Conservation (phyloP, 2,888 invertebrate genomes). For the Noctuana brunneofusca region DNA sequence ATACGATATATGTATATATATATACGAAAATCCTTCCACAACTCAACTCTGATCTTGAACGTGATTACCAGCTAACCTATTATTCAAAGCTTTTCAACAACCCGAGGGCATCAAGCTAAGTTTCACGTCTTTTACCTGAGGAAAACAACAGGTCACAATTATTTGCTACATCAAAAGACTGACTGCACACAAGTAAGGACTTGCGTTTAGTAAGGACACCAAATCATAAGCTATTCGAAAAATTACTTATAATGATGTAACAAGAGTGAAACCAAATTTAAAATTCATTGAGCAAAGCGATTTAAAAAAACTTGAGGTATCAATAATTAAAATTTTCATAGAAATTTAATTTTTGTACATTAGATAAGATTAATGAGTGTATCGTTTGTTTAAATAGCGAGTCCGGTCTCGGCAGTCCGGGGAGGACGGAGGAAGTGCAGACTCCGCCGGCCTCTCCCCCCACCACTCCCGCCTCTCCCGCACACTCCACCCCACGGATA, state of each 20-base stretch:
- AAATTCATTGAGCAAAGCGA: too few species aligned
- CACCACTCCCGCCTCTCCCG: slow-evolving; percentile 44
- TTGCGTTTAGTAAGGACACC: not conserved
- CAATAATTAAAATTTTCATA: not conserved
- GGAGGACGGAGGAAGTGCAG: slow-evolving; percentile 67
- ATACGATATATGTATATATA: too few species aligned
- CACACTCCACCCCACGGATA: slow-evolving; percentile 46
- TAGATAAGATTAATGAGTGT: not conserved
- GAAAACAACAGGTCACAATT: not conserved
- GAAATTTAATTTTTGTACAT: not conserved
- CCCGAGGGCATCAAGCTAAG: not conserved
- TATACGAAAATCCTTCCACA: not conserved
- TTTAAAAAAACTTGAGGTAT: too few species aligned
- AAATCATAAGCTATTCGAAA: not conserved
- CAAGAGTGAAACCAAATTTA: not conserved
- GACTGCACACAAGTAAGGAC: not conserved
- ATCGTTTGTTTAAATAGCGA: slow-evolving; percentile 54
- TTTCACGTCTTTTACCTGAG: not conserved
- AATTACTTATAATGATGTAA: not conserved
- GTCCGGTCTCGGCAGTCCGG: slow-evolving; percentile 74
- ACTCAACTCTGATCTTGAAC: not conserved
- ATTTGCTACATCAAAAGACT: slow-evolving; percentile 5
- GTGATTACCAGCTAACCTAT: not conserved
- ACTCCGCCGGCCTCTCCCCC: slow-evolving; percentile 72
- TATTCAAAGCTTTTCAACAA: not conserved